phyloP scores from a whole-genome alignment of 1,140 invertebrate genomes.

The Sycophaga agraensis region DNA sequence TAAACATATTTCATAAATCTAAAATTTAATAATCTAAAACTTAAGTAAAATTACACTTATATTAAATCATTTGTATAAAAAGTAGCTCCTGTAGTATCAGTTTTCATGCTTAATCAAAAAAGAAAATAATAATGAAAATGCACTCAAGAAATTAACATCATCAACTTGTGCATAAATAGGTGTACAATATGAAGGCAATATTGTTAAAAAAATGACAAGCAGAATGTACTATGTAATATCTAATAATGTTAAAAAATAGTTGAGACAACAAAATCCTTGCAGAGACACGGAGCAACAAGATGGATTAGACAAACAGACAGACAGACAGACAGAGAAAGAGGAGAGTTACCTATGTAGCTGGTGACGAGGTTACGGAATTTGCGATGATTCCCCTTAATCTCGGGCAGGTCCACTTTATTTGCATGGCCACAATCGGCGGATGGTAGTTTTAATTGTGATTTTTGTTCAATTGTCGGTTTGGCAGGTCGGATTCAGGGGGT shows the following conservation, averaged over 20 bases:
- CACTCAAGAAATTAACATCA: background rate
- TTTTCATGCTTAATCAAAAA: background rate
- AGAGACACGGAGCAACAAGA: conserved; percentile 37
- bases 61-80: too few relatives aligned
- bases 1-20: too few relatives aligned
- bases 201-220: too few relatives aligned
- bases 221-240: background rate
- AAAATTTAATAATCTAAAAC: too few relatives aligned
- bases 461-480: conserved; percentile 40
- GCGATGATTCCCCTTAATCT: conserved; percentile 96
- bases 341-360: conserved; percentile 89
- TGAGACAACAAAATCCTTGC: background rate
- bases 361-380: conserved; percentile 97
- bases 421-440: conserved; percentile 6
- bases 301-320: conserved; percentile 43
- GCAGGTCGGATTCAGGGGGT: conserved; percentile 53
- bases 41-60: too few relatives aligned
- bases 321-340: conserved; percentile 44
- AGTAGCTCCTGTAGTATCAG: too few relatives aligned
- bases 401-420: conserved; percentile 86
- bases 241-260: conserved; percentile 1
- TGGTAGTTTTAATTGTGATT: conserved; percentile 48
- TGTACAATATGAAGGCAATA: too few relatives aligned
- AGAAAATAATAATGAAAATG: background rate
- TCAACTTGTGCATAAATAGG: too few relatives aligned